Percentiles rank a stretch among this genome's conserved stretches.
Evolutionary conservation across 2,888 invertebrate genomes (phyloP).

Genomic region (Xestobium rufovillosum): DNA sequence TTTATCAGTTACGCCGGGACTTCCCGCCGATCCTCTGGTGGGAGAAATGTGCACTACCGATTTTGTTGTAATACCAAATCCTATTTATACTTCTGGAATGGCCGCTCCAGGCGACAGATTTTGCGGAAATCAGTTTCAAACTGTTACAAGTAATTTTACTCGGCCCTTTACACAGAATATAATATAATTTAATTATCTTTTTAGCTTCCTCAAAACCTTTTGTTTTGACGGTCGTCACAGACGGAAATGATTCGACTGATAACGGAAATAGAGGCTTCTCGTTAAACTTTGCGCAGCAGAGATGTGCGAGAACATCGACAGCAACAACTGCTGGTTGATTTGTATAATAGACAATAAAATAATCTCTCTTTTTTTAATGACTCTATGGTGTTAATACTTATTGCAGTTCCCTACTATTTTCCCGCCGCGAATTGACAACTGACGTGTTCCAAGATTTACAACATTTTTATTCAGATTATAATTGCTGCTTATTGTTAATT

Average conservation of each 20-base stretch:
- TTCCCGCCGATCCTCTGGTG: conserved; percentile 51
- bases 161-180: conserved; percentile 3
- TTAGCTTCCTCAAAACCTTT: conserved; percentile 62
- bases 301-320: conserved; percentile 45
- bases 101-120: conserved; percentile 56
- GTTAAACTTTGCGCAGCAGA: conserved; percentile 58
- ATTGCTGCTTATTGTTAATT: no score
- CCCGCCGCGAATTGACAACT: no score
- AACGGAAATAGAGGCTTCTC: conserved; percentile 70
- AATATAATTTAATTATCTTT: conserved; percentile 27
- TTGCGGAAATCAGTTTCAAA: conserved; percentile 63
- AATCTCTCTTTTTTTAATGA: no score
- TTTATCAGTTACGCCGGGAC: conserved; percentile 51
- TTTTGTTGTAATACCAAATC: conserved; percentile 68
- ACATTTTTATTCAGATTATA: no score
- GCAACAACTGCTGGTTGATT: not conserved
- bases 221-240: conserved; percentile 64
- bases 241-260: conserved; percentile 56
- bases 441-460: no score
- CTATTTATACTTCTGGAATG: conserved; percentile 41
- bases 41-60: conserved; percentile 60
- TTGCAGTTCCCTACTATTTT: no score
- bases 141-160: conserved; percentile 52
- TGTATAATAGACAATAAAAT: no score
- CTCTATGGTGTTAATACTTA: no score